Evolutionary conservation across 2,113 vertebrate genomes (phyloP), one percentile per base, ranked within the genome.

Genomic region (Cercopithecus mona): DNA sequence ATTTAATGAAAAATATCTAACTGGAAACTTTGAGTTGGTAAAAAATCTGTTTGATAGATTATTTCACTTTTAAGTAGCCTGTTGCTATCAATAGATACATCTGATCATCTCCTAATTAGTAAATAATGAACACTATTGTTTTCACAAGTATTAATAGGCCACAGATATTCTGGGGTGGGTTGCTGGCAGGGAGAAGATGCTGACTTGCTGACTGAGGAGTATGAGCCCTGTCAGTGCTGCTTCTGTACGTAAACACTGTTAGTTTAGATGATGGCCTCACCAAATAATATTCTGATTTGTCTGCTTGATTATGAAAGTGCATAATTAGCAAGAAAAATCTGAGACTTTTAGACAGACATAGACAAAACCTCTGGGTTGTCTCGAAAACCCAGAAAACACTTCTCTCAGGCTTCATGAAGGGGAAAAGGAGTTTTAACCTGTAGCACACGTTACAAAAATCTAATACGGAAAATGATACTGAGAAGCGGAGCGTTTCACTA

Each of bases 201-300:
- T 97, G 98, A 95, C 97, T 98, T 97, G 95, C 59, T 96, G 79
- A 89, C 79, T 96, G 93, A 98, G 96, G 97, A 92, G 81, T 79
- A 40, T 2, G 38, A 0, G 96, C 97, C 97, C 98, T 97, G 93
- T 98, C 92, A 97, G 93, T 95, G 87, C 93, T 97, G 85, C 97
- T 98, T 97, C 52, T 32, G 97, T 97, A 97, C 91, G 89, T 88
- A 91, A 95, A 97, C 97, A 78, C 94, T 12, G 87, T 98, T 97
- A 94, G 70, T 85, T 43, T 50, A 97, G 97, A 96, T 97, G 96
- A 95, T 87, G 97, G 98, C 94, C 61, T 25, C 93, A 97, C 93
- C 18, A 64, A 97, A 91, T 30, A 76, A 66, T 81, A 72, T 96
- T 96, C 93, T 40, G 87, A 70, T 97, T 75, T 76, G 38, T 82